These are phyloP conservation scores for Oxycera nigricornis DNA, from an alignment of 2,888 invertebrate species.

Conservation along the genomic window DNA sequence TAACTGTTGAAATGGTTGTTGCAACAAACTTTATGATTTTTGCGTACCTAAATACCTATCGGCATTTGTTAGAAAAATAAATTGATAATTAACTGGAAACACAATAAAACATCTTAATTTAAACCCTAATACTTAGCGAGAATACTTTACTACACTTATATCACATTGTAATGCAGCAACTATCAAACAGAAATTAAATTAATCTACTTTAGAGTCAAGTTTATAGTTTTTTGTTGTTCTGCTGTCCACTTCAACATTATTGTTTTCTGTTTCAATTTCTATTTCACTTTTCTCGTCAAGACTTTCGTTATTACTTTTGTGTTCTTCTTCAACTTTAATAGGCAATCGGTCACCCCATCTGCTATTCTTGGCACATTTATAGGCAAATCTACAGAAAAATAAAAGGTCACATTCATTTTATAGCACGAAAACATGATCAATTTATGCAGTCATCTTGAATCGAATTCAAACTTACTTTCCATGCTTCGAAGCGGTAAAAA, in stretches of 20 bases:
- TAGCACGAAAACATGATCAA: neutral
- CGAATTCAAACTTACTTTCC: constrained; percentile 67
- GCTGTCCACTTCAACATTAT: neutral
- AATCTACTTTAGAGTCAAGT: no score
- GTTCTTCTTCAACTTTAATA: constrained; percentile 60
- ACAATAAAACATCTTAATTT: no score
- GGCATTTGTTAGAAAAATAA: no score
- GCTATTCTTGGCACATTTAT: constrained; percentile 75
- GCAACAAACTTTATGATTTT: no score
- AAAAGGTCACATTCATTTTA: neutral
- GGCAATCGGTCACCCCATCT: constrained; percentile 85
- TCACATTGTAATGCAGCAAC: no score
- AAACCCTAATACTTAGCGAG: no score
- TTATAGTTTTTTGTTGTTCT: neutral
- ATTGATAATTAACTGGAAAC: no score
- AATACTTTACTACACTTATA: no score
- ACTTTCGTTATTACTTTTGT: neutral
- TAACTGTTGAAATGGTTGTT: no score
- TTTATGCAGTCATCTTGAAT: neutral
- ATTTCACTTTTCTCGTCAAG: neutral
- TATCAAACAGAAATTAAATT: no score
- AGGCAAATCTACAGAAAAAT: constrained; percentile 66
- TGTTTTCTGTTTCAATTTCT: neutral
- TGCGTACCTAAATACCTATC: no score
- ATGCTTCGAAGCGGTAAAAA: constrained; percentile 77